Percentiles rank a stretch among this genome's conserved stretches.
Evolutionary conservation across 2,888 invertebrate genomes (phyloP).

Genomic region (Sphinx pinastri): DNA sequence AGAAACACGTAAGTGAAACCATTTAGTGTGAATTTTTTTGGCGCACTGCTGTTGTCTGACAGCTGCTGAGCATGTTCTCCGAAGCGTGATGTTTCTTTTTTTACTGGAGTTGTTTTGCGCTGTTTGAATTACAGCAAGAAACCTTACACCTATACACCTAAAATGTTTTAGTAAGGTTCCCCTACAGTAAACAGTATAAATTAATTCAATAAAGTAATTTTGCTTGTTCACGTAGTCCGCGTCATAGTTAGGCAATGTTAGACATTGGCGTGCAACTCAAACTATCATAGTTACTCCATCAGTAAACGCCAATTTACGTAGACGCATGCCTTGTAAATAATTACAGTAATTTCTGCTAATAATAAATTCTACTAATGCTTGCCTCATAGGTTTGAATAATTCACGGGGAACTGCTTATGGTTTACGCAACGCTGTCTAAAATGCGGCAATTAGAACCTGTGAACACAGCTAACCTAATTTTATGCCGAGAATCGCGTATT

Average conservation of each 20-base stretch:
- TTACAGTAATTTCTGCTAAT: constrained; percentile 20
- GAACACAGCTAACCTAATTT: constrained; percentile 17
- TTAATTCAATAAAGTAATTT: background rate
- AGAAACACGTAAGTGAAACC: constrained; percentile 18
- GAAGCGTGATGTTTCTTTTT: constrained; percentile 78
- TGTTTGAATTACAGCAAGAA: constrained; percentile 74
- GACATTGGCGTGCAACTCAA: background rate
- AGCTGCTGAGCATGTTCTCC: constrained; percentile 71
- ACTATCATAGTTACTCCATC: background rate
- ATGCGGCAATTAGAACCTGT: constrained; percentile 41
- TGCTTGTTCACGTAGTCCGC: background rate
- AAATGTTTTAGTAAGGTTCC: constrained; percentile 42
- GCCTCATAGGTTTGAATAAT: constrained; percentile 20
- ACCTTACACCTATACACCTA: constrained; percentile 60
- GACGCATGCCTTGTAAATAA: constrained; percentile 11
- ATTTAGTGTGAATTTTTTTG: constrained; percentile 37
- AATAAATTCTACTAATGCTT: constrained; percentile 18
- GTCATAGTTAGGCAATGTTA: background rate
- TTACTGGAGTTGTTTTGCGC: constrained; percentile 66
- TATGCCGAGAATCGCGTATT: constrained; percentile 30
- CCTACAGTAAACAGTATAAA: constrained; percentile 35
- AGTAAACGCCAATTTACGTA: constrained; percentile 4
- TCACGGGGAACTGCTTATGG: constrained; percentile 26
- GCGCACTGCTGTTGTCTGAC: constrained; percentile 46
- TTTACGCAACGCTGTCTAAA: constrained; percentile 46